Conservation (phyloP, 2,113 vertebrate genomes). For the Cygnus buccinator region DNA sequence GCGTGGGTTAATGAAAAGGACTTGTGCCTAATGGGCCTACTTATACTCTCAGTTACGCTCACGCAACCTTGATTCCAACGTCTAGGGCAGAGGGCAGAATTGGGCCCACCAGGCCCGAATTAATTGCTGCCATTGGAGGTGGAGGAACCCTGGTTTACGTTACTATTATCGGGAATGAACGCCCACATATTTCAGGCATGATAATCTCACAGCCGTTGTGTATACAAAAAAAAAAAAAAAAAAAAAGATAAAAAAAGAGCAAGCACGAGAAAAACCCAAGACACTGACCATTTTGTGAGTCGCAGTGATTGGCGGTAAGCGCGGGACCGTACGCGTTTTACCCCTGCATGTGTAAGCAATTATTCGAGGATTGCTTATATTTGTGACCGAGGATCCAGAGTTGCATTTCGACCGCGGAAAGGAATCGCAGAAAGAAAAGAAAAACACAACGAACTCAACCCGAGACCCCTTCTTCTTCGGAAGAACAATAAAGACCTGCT, state of each 20-base stretch:
- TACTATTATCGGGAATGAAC: slow-evolving; percentile 14
- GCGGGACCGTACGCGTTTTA: neutral
- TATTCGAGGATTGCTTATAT: slow-evolving; percentile 57
- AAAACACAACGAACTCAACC: neutral
- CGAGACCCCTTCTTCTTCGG: neutral
- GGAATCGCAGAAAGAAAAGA: neutral
- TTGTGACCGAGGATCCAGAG: slow-evolving; percentile 15
- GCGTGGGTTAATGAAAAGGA: slow-evolving; percentile 51
- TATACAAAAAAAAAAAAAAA: neutral
- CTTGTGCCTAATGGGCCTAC: slow-evolving; percentile 12
- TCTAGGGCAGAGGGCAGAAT: slow-evolving; percentile 22
- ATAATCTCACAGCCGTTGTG: neutral
- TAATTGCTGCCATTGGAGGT: neutral
- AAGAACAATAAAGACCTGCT: neutral
- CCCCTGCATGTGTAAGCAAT: slow-evolving; percentile 60
- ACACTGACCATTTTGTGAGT: neutral
- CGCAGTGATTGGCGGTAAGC: neutral
- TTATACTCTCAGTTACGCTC: neutral
- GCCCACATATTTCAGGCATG: slow-evolving; percentile 6
- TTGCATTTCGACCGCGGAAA: neutral
- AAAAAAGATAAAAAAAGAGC: no score
- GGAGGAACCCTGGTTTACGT: slow-evolving; percentile 29
- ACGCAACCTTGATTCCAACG: neutral
- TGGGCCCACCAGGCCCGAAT: slow-evolving; percentile 35
- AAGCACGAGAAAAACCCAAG: neutral